A percentile compares a stretch with the other conserved stretches of the same genome.
These are phyloP conservation scores for Drosophila persimilis DNA, from an alignment of 1,140 invertebrate species.

Conservation along the genomic window DNA sequence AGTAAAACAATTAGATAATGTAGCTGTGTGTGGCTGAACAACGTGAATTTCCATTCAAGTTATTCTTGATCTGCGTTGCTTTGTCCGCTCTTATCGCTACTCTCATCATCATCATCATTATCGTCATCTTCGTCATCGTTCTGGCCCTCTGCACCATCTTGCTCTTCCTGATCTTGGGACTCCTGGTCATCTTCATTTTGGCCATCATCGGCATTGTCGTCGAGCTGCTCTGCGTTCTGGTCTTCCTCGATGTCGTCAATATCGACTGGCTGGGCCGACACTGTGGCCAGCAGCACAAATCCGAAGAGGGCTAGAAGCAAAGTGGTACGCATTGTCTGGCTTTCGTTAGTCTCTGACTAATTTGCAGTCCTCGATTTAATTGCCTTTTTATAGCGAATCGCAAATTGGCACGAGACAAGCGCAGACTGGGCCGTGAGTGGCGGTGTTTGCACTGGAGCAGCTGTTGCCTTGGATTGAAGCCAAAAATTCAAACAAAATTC, in stretches of 20 bases:
- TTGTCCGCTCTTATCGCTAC: background rate
- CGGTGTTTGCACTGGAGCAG: conserved; percentile 22
- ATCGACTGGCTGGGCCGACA: conserved; percentile 19
- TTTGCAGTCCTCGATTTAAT: background rate
- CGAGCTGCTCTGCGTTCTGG: background rate
- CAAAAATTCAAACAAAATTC: conserved; percentile 5
- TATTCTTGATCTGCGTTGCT: background rate
- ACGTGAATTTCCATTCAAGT: background rate
- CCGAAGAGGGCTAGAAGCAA: conserved; percentile 61
- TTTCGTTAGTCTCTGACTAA: conserved; percentile 45
- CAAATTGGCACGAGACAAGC: conserved; percentile 8
- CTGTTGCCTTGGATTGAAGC: conserved; percentile 39
- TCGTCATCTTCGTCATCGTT: background rate
- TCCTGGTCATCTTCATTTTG: background rate
- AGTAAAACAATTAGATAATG: no score
- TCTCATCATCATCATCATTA: background rate
- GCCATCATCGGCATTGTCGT: conserved; percentile 1
- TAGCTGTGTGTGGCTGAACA: background rate
- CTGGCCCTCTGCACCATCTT: background rate
- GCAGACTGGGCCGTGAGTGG: background rate
- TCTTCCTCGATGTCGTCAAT: conserved; percentile 11
- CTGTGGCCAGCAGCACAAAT: conserved; percentile 48
- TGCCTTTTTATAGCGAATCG: conserved; percentile 51
- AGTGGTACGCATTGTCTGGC: conserved; percentile 50
- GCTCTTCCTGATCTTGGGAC: background rate